Evolutionary conservation across 2,797 vertebrate genomes (phyloP), one percentile per base, ranked within the genome.

Genomic region (Tenualosa ilisha): DNA sequence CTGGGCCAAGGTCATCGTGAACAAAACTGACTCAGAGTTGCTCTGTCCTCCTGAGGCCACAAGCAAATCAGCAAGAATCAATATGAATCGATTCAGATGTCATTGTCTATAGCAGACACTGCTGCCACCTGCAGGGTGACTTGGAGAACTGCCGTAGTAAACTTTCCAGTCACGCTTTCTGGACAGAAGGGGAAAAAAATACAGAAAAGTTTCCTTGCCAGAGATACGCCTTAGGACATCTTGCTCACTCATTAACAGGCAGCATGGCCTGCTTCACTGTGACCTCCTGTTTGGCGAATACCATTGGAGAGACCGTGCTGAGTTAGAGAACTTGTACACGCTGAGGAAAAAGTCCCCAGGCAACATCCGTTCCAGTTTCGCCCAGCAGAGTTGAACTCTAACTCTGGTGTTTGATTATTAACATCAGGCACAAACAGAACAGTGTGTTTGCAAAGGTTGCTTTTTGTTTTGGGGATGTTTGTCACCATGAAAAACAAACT

Each of bases 91-190:
- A 46, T 31, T 61, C 50, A 26, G 11, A 1, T 24, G 24, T 61
- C 17, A 65, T 53, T 22, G 84, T 83, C 85, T 85, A 12, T 43
- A 81, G 82, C 89, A 88, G 87, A 81, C 88, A 86, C 87, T 89
- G 87, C 87, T 89, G 89, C 89, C 89, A 89, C 88, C 89, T 90
- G 89, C 87, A 88, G 89, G 79, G 83, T 86, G 86, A 87, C 63
- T 13, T 2, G 81, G 83, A 84, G 84, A 72, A 90, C 65, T 37
- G 26, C 65, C 2, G 12, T 26, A 17, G 31, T 72, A 13, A 40
- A 72, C 65, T 37, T 17, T 37, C 65, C 31, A 37, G 65, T 72
- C 65, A 72, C 3, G 65, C 26, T 72, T 72, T 40, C 65, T 72
- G 31, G 65, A 72, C 65, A 72, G 65, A 59, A 20, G 17, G 17